Evolutionary conservation across 2,888 invertebrate species (phyloP).

Genomic region (Autographa pulchrina): DNA sequence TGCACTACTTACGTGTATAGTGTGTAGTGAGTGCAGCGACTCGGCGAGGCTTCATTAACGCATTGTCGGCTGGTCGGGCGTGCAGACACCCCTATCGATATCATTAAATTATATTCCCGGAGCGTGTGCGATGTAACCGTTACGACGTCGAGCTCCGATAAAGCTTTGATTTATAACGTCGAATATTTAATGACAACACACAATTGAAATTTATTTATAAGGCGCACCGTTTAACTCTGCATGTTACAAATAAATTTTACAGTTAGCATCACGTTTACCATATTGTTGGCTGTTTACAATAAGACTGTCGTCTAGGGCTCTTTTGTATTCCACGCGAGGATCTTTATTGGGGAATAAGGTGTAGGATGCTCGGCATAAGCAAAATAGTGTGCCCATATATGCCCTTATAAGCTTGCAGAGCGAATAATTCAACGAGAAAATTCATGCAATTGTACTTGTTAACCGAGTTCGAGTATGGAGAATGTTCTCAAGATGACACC

Average conservation of each 20-base stretch:
- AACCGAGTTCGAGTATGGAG: slow-evolving; percentile 50
- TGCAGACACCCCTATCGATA: slow-evolving; percentile 78
- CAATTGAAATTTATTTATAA: slow-evolving; percentile 88
- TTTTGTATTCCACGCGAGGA: slow-evolving; percentile 78
- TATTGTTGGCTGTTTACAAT: slow-evolving; percentile 77
- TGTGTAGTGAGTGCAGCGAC: slow-evolving; percentile 46
- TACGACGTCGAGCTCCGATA: slow-evolving; percentile 82
- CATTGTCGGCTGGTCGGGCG: slow-evolving; percentile 43
- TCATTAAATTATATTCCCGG: slow-evolving; percentile 83
- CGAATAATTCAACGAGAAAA: slow-evolving; percentile 65
- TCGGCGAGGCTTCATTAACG: slow-evolving; percentile 58
- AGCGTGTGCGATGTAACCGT: slow-evolving; percentile 80
- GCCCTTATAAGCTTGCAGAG: slow-evolving; percentile 57
- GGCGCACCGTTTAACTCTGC: slow-evolving; percentile 77
- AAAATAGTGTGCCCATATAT: slow-evolving; percentile 63
- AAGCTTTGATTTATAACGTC: slow-evolving; percentile 86
- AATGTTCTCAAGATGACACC: slow-evolving; percentile 45
- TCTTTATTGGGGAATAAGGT: slow-evolving; percentile 71
- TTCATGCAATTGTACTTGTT: slow-evolving; percentile 62
- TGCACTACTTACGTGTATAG: slow-evolving; percentile 26
- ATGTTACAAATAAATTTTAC: slow-evolving; percentile 84
- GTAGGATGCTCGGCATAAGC: slow-evolving; percentile 63
- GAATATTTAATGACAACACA: slow-evolving; percentile 87
- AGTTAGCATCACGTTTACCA: slow-evolving; percentile 81
- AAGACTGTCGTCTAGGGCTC: slow-evolving; percentile 72